Base-by-base conservation (phyloP, 2,113 vertebrate genomes). In the Peucedramus taeniatus region DNA sequence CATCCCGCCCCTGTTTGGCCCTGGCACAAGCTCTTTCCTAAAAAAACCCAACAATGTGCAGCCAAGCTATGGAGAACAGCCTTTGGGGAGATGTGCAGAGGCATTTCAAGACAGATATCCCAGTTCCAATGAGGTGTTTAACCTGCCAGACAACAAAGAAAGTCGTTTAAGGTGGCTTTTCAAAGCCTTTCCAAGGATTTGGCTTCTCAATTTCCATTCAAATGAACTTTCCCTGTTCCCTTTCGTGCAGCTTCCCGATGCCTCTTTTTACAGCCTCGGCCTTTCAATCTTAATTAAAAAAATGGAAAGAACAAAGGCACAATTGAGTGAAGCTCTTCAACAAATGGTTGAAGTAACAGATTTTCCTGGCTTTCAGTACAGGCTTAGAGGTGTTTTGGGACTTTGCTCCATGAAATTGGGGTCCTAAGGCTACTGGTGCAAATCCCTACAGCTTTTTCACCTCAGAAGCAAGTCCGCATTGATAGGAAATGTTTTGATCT, bases 251-350 rank as follows among this genome's bases (percentile, higher is more conserved):
- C 84, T 89, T 95, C 84, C 61, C 8, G 1, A 20, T 33, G 27
- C 72, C 22, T 82, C 70, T 68, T 89, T 84, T 90, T 68, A 87
- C 68, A 77, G 39, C 68, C 42, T 65, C 0, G 9, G 71, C 92
- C 88, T 96, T 91, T 93, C 13, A 28, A 37, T 93, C 66, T 94
- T 96, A 95, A 94, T 95, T 93, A 90, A 96, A 96, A 81, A 95
- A 87, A 63, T 60, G 27, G 89, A 28, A 91, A 90, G 89, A 93
- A 91, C 87, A 91, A 91, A 96, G 82, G 50, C 61, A 50, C 78
- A 79, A 47, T 9, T 93, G 91, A 90, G 93, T 2, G 20, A 82
- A 93, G 74, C 70, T 57, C 81, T 93, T 91, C 44, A 61, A 49
- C 65, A 69, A 79, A 68, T 4, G 15, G 70, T 47, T 72, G 56